Percentiles rank a stretch among this genome's conserved stretches.
Evolutionary conservation across 2,888 invertebrate species (phyloP).

Genomic region (Eristalis arbustorum): DNA sequence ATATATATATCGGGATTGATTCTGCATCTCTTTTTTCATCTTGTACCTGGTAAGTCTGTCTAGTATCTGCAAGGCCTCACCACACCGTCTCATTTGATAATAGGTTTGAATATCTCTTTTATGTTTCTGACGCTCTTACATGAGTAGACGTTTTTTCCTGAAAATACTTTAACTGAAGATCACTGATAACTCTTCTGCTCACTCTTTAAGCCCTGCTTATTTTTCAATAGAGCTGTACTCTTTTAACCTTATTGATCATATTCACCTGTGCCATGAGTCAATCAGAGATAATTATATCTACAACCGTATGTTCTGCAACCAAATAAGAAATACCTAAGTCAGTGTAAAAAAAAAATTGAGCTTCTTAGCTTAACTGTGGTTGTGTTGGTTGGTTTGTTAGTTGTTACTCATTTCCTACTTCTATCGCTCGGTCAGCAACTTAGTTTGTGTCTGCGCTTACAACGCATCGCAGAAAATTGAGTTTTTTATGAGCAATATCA

Average conservation of each 20-base stretch:
- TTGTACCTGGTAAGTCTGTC: constrained; percentile 36
- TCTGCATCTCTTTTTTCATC: neutral
- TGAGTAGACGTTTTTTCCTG: neutral
- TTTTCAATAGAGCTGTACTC: constrained; percentile 55
- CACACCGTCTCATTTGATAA: neutral
- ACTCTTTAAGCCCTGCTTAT: constrained; percentile 33
- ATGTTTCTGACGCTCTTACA: neutral
- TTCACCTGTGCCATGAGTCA: constrained; percentile 68
- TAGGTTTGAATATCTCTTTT: constrained; percentile 20
- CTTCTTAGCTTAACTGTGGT: constrained; percentile 32
- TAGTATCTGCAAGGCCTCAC: neutral
- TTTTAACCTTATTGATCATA: constrained; percentile 54
- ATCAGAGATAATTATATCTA: constrained; percentile 59
- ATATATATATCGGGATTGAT: neutral
- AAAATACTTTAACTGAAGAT: neutral
- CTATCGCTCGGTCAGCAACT: constrained; percentile 51
- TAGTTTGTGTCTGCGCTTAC: constrained; percentile 66
- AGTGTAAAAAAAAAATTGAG: constrained; percentile 57
- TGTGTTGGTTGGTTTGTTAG: constrained; percentile 18
- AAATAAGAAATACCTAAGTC: constrained; percentile 47
- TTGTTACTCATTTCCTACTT: constrained; percentile 53
- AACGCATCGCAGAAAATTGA: constrained; percentile 57
- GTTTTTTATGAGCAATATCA: constrained; percentile 49
- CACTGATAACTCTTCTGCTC: constrained; percentile 16
- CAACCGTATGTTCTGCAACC: constrained; percentile 27